Conservation (phyloP, 2,113 vertebrate species). For the Pachyramphus minor region DNA sequence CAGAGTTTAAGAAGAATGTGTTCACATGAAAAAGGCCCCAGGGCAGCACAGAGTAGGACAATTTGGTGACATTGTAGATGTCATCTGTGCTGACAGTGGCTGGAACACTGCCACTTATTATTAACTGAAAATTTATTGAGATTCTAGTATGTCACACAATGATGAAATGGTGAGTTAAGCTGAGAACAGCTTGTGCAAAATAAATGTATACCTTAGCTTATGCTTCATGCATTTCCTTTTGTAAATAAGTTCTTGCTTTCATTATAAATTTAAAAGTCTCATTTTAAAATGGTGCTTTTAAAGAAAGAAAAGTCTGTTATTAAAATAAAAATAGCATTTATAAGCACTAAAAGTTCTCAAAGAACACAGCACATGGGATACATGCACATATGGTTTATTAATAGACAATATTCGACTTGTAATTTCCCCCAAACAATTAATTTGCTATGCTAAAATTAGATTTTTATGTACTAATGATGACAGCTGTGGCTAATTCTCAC, state of each 20-base stretch:
- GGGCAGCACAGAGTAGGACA: background rate
- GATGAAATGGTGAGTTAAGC: background rate
- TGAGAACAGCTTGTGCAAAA: background rate
- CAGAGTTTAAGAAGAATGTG: background rate
- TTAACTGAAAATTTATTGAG: background rate
- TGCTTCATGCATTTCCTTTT: background rate
- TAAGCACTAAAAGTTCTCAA: background rate
- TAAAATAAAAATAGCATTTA: background rate
- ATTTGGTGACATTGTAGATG: background rate
- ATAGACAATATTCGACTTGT: background rate
- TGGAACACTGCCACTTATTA: background rate
- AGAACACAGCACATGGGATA: background rate
- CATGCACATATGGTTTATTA: background rate
- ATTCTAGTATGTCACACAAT: background rate
- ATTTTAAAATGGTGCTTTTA: background rate
- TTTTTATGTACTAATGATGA: background rate
- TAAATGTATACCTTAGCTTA: accelerated
- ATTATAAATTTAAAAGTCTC: background rate
- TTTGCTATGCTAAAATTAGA: background rate
- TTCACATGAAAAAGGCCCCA: background rate
- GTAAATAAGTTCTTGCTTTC: background rate
- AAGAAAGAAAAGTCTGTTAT: background rate
- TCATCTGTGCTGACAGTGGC: background rate
- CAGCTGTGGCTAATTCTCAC: background rate
- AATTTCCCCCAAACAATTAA: background rate